Base-by-base conservation (phyloP, 2,113 vertebrate species). In the Nothocercus julius region DNA sequence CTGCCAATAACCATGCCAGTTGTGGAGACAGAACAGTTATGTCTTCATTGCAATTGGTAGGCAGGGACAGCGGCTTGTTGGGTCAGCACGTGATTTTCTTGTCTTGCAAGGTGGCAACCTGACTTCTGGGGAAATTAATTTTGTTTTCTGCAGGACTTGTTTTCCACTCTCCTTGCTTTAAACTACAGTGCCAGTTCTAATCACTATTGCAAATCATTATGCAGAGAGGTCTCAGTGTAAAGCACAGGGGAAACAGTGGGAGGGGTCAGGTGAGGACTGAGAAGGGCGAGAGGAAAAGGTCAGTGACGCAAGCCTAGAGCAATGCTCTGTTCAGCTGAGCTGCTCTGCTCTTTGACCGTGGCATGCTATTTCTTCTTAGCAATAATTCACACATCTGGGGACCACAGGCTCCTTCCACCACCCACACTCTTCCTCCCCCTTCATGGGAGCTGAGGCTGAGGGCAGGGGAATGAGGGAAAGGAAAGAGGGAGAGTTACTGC, bases 331-430 rank as follows among this genome's bases (percentile, higher is more conserved):
- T 89, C 66, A 6, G 49, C 66, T 85, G 76, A 82, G 61, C 87
- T 15, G 77, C 85, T 77, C 59, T n/a, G 87, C 59, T 82, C 28
- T 75, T 81, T 90, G 93, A 82, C 95, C 85, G 67, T 13, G 58
- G 25, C 36, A 42, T 0, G 6, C 85, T 90, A 11, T 87, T 93
- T 91, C 75, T 90, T 9, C 58, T 76, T 34, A 1, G 66, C 93
- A 66, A 13, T 73, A 34, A 36, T 91, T 97, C 95, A 81, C 96
- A 97, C 95, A 91, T 95, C 95, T 96, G 95, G 70, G 86, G 93
- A 93, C 95, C 96, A 96, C 97, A 97, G 9, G 9, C 69, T 90
- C 92, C 95, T 96, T 96, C 95, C 84, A 97, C 92, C 59, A 1
- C 96, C 94, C 82, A 95, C 80, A 5, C 78, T 90, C 32, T 49